A percentile compares a stretch with the other conserved stretches of the same genome.
Evolutionary conservation across 2,113 vertebrate species (phyloP).

Genomic region (Tapirus terrestris): DNA sequence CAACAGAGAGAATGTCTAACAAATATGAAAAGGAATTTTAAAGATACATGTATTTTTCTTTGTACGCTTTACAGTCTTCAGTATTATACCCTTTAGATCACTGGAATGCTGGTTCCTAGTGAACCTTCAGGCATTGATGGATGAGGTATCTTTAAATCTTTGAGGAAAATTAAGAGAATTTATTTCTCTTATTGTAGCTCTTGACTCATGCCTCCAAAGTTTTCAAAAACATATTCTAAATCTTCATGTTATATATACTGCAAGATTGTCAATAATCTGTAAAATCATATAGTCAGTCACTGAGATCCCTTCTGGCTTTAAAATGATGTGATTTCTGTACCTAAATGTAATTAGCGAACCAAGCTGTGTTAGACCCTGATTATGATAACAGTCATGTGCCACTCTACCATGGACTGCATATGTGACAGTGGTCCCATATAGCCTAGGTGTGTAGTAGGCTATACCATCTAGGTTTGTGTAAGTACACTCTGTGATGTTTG

Average conservation of each 20-base stretch:
- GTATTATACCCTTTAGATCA: background rate
- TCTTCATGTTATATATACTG: background rate
- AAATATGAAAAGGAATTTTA: background rate
- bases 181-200: background rate
- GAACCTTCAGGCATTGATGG: background rate
- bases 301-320: constrained; percentile 1
- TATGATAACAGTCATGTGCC: background rate
- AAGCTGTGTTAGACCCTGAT: background rate
- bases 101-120: background rate
- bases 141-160: background rate
- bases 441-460: too few species aligned
- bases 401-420: too few species aligned
- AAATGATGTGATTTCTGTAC: constrained; percentile 30
- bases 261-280: background rate
- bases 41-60: background rate
- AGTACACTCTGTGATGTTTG: too few species aligned
- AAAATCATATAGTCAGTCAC: background rate
- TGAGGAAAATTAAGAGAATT: background rate
- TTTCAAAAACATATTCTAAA: background rate
- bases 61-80: background rate
- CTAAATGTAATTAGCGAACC: constrained; percentile 39
- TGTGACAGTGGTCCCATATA: too few species aligned
- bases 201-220: background rate
- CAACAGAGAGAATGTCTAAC: background rate
- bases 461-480: too few species aligned